Evolutionary conservation across 2,888 invertebrate species (phyloP), one percentile per base, ranked within the genome.

Genomic region (Sinodicranocentrus sp.): DNA sequence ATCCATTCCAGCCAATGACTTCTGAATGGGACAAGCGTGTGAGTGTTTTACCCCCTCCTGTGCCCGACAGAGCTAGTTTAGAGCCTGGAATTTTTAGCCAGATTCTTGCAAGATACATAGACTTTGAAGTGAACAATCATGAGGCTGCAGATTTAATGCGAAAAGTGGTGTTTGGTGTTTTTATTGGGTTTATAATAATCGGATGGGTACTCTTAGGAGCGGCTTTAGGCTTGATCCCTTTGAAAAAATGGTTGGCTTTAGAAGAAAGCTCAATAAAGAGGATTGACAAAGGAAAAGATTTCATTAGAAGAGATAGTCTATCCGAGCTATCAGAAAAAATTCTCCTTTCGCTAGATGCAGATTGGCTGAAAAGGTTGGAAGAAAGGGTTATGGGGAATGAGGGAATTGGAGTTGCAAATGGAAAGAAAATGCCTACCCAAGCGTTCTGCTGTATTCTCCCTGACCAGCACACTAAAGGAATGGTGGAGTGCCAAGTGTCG

Each of bases 51-150:
- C 67, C 59, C 10, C 39, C 48, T 0, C 76, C 57, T 0, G 61
- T 48, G 21, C 79, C 71, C 25, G 54, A 26, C 15, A 59, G 59
- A 8, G 23, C 8, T 6, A 52, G 43, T 19, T 17, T 44, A 28
- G 68, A 84, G 25, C 88, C 88, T 8, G 78, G 80, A 1, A 23
- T 83, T 0, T 87, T 88, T 33, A 85, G 72, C 48, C 48, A 70
- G 1, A 28, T 88, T 2, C 52, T 88, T 0, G 59, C 84, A 0
- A 73, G 73, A 6, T 88, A 86, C 72, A 85, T 88, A 28, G 85
- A 86, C 54, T 88, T 88, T 75, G 88, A 88, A 79, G 85, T 88
- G 39, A 88, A 88, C 43, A 73, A 88, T 48, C 85, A 87, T 39
- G 88, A 88, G 57, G 8, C 82, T 1, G 87, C 88, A 1, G 86